Evolutionary conservation across 2,113 vertebrate genomes (phyloP).

Genomic region (Smithornis capensis): DNA sequence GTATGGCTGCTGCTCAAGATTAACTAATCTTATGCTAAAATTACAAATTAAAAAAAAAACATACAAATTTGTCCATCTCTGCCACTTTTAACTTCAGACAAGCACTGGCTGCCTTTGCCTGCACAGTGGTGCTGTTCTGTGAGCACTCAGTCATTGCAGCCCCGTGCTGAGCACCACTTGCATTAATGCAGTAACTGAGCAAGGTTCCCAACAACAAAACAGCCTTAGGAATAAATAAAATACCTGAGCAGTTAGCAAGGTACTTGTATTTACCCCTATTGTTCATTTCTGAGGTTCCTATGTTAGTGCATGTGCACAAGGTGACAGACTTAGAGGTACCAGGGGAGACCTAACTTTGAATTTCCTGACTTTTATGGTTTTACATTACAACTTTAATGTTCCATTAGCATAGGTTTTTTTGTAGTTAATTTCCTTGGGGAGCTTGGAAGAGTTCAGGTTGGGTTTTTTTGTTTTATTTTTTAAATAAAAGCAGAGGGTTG

Average conservation of each 20-base stretch:
- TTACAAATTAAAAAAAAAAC: background rate
- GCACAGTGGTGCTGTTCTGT: fast-evolving
- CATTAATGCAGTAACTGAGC: fast-evolving
- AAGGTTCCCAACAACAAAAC: background rate
- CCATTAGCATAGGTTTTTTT: constrained; percentile 51
- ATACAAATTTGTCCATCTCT: background rate
- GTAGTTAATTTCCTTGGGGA: constrained; percentile 64
- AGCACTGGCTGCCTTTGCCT: background rate
- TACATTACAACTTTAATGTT: constrained; percentile 57
- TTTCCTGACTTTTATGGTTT: constrained; percentile 66
- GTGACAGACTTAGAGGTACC: constrained; percentile 49
- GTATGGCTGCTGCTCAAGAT: background rate
- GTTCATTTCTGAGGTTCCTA: background rate
- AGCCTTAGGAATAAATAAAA: background rate
- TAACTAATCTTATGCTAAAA: background rate
- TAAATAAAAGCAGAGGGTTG: background rate
- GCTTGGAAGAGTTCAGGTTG: background rate
- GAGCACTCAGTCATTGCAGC: fast-evolving
- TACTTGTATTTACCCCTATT: background rate
- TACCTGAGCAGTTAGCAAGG: background rate
- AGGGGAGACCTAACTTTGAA: constrained; percentile 50
- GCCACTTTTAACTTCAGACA: background rate
- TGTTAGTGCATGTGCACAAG: background rate
- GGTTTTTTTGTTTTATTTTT: background rate
- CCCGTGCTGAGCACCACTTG: fast-evolving